Evolutionary conservation across 1,140 invertebrate genomes (phyloP), one percentile per base, ranked within the genome.

Genomic region (Eulimnadia texana): DNA sequence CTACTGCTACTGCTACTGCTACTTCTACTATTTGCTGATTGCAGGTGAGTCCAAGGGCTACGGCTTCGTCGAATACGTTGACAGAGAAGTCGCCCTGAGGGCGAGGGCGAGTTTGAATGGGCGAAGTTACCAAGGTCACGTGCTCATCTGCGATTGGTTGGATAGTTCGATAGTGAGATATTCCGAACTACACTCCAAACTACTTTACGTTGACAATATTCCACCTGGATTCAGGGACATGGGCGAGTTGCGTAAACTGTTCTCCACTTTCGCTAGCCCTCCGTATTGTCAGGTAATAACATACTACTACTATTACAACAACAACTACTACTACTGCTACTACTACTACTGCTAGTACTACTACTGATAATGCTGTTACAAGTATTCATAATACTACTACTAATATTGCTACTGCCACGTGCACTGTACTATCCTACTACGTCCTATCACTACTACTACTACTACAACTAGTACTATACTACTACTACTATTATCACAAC

Each of bases 61-160:
- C 70, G 80, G 79, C n/a, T 76, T 81, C 67, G 77, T 81, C 9
- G 77, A 80, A 65, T 81, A 77, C 70, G 67, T 71, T 20, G 76
- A 70, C 28, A 76, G 74, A 66, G 73, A 78, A 62, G 73, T 74
- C 23, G 76, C 76, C 1, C 66, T 75, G 1, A 73, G 74, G 52
- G 77, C 76, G 3, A 74, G 76, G 58, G 71, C 71, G 55, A 68
- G 74, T 25, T 58, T 82, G 50, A 78, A 81, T 65, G 74, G 75
- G 47, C 71, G 71, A 58, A 65, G 70, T 42, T 67, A 78, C 19
- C 68, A 72, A 9, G 72, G 69, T 24, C 65, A 67, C 42, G 69
- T 67, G 11, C 64, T 80, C 3, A 75, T 78, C 49, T 81, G 78
- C 68, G 78, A 80, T 68, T 79, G 76, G 76, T 68, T 77, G 50